Conservation (phyloP, 2,888 invertebrate species). For the Drosophila hamatofila region DNA sequence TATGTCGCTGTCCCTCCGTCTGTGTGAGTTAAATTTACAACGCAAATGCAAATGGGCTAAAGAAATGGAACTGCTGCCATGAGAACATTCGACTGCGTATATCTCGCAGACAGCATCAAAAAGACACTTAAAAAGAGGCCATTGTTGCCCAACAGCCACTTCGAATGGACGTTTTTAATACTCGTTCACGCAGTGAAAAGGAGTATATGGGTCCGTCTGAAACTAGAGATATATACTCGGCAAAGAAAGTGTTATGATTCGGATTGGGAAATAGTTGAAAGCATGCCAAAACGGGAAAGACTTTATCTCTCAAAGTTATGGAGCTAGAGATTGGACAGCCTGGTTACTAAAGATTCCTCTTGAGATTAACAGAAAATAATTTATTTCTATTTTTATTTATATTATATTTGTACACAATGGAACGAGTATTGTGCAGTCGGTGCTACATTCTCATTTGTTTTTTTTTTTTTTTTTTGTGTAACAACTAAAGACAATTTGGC, state of each 20-base stretch:
- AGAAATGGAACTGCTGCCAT: slow-evolving; percentile 79
- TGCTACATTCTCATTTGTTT: neutral
- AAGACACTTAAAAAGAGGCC: slow-evolving; percentile 41
- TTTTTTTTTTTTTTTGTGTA: slow-evolving; percentile 25
- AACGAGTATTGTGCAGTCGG: neutral
- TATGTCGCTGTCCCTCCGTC: neutral
- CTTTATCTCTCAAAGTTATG: no score
- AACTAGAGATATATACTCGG: no score
- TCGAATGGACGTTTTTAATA: slow-evolving; percentile 24
- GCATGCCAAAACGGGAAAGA: no score
- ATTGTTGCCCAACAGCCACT: slow-evolving; percentile 36
- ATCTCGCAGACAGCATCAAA: slow-evolving; percentile 71
- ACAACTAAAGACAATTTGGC: slow-evolving; percentile 68
- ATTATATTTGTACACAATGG: neutral
- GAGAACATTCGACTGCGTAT: slow-evolving; percentile 70
- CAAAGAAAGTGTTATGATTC: no score
- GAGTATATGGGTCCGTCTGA: neutral
- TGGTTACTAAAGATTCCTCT: no score
- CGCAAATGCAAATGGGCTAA: slow-evolving; percentile 62
- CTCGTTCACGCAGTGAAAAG: neutral
- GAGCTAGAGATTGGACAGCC: no score
- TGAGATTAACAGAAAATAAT: neutral
- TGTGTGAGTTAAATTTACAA: slow-evolving; percentile 63
- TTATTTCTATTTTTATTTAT: neutral
- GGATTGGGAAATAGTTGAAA: no score